Evolutionary conservation across 2,113 vertebrate species (phyloP).

Genomic region (Lycaon pictus): DNA sequence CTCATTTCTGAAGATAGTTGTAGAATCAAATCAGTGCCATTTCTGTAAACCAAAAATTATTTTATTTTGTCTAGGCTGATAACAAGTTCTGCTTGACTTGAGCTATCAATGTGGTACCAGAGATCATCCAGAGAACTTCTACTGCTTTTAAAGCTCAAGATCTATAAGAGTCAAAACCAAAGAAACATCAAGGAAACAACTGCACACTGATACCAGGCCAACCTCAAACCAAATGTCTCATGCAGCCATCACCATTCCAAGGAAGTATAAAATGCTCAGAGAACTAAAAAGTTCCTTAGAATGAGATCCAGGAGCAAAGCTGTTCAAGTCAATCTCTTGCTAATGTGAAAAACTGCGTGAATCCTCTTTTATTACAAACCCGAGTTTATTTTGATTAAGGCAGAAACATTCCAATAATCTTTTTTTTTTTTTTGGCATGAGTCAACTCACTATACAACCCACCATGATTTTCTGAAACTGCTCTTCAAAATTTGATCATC

Average conservation of each 20-base stretch:
- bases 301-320: neutral
- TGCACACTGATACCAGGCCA: accelerated
- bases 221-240: accelerated
- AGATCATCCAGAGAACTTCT: neutral
- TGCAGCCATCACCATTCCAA: neutral
- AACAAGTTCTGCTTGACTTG: neutral
- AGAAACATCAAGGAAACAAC: neutral
- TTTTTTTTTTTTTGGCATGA: neutral
- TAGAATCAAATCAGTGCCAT: neutral
- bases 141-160: neutral
- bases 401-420: neutral
- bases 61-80: neutral
- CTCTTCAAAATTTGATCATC: neutral
- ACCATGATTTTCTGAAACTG: neutral
- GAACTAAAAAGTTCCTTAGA: neutral
- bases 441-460: neutral
- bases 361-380: neutral
- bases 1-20: neutral
- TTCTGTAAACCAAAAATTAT: neutral
- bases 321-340: neutral
- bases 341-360: neutral
- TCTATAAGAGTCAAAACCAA: neutral
- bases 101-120: neutral
- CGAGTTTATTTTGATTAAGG: neutral
- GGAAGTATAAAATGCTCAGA: neutral